These are phyloP conservation scores for Epicampocera succincta DNA, from an alignment of 2,888 invertebrate genomes.

Conservation along the genomic window DNA sequence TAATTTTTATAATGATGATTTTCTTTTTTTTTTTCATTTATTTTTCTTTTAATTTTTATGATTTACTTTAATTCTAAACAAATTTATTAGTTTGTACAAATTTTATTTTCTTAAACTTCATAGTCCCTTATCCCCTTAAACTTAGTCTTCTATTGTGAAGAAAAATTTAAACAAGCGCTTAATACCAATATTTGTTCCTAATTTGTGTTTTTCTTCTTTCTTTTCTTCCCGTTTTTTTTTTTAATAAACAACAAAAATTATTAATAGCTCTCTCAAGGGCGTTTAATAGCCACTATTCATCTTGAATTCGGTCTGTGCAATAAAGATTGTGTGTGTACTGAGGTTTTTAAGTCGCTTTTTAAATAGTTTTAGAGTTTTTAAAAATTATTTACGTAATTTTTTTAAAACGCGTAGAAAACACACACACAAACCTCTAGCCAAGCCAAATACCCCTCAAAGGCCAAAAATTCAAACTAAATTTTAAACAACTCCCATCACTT, in stretches of 20 bases:
- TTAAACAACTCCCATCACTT: slow-evolving; percentile 52
- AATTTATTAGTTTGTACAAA: too few species aligned
- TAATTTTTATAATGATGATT: too few species aligned
- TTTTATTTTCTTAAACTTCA: slow-evolving; percentile 13
- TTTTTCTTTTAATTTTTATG: too few species aligned
- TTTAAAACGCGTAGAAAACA: slow-evolving; percentile 39
- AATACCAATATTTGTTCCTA: slow-evolving; percentile 58
- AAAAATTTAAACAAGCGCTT: slow-evolving; percentile 14
- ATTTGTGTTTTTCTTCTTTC: slow-evolving; percentile 65
- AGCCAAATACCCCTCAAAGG: slow-evolving; percentile 36
- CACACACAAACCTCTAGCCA: slow-evolving; percentile 50
- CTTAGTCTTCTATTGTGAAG: slow-evolving; percentile 20
- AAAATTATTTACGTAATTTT: slow-evolving; percentile 40
- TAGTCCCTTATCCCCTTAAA: slow-evolving; percentile 10
- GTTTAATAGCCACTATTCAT: slow-evolving; percentile 80
- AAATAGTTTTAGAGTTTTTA: slow-evolving; percentile 73
- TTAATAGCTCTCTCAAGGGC: slow-evolving; percentile 79
- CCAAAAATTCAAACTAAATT: slow-evolving; percentile 54
- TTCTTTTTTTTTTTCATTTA: too few species aligned
- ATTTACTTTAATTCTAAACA: too few species aligned
- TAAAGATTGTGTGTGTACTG: slow-evolving; percentile 80
- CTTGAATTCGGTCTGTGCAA: slow-evolving; percentile 81
- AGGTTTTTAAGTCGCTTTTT: slow-evolving; percentile 80
- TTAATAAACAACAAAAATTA: slow-evolving; percentile 44
- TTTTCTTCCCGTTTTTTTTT: slow-evolving; percentile 68